Evolutionary conservation across 2,888 invertebrate species (phyloP).

Genomic region (Phengaris arion): DNA sequence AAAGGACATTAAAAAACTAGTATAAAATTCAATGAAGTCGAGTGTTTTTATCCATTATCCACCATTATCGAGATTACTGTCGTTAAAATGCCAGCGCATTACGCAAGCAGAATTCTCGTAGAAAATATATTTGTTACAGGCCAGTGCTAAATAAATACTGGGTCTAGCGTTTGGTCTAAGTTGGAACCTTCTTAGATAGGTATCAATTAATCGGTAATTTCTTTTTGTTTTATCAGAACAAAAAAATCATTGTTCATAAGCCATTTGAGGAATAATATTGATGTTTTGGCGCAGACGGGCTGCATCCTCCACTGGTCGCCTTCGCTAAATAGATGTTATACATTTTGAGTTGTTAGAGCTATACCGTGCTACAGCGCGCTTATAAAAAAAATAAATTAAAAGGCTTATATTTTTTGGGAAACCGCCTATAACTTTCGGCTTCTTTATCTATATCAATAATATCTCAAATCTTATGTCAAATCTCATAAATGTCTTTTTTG

Average conservation of each 20-base stretch:
- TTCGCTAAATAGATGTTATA: too few species aligned
- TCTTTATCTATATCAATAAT: neutral
- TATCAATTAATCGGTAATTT: too few species aligned
- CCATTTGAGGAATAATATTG: too few species aligned
- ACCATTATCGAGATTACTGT: conserved; percentile 40
- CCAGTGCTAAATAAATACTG: neutral
- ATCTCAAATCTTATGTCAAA: neutral
- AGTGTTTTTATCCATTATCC: conserved; percentile 35
- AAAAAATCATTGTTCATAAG: too few species aligned
- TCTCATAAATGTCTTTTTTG: neutral
- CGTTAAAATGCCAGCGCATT: conserved; percentile 37
- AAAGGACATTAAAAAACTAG: conserved; percentile 23
- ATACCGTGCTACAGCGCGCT: too few species aligned
- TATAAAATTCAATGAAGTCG: conserved; percentile 25
- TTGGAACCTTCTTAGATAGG: neutral
- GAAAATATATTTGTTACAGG: conserved; percentile 26
- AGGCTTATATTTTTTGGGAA: too few species aligned
- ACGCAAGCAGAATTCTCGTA: conserved; percentile 27
- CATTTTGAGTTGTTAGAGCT: too few species aligned
- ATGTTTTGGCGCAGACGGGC: too few species aligned
- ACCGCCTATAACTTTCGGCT: too few species aligned
- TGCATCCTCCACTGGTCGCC: too few species aligned
- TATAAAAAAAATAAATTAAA: too few species aligned
- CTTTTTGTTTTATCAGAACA: too few species aligned
- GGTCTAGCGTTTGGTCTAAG: conserved; percentile 10